A percentile compares a stretch with the other conserved stretches of the same genome.
These are phyloP conservation scores for Ichneumoninae sp. DNA, from an alignment of 2,888 invertebrate genomes.

Conservation along the genomic window DNA sequence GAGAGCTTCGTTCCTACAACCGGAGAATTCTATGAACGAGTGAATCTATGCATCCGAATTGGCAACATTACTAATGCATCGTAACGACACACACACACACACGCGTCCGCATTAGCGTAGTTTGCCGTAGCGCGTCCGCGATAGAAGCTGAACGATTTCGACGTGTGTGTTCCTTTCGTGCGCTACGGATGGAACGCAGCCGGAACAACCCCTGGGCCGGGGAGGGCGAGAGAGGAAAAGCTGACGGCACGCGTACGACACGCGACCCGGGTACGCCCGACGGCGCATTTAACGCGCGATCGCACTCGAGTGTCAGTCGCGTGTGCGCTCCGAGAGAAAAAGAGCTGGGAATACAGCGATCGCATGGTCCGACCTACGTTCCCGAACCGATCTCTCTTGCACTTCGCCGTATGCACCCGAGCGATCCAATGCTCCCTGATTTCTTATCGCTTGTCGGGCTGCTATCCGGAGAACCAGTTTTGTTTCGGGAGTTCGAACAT, in stretches of 20 bases:
- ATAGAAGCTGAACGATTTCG: constrained; percentile 31
- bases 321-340: constrained; percentile 73
- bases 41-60: neutral
- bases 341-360: constrained; percentile 43
- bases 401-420: neutral
- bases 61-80: constrained; percentile 32
- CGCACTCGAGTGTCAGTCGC: constrained; percentile 80
- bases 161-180: constrained; percentile 2
- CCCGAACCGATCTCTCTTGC: constrained; percentile 28
- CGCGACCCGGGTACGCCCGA: constrained; percentile 75
- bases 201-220: constrained; percentile 58
- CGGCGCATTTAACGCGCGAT: constrained; percentile 83
- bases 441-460: constrained; percentile 38
- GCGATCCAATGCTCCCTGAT: constrained; percentile 16
- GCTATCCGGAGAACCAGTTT: neutral
- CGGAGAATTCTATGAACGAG: constrained; percentile 17
- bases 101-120: neutral
- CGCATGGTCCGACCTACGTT: constrained; percentile 18
- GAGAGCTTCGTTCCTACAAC: neutral
- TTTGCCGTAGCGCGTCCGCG: neutral
- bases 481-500: neutral
- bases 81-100: neutral
- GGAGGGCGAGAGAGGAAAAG: constrained; percentile 44
- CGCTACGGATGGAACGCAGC: constrained; percentile 37
- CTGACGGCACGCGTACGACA: constrained; percentile 73